Percentiles rank a stretch among this genome's conserved stretches.
Evolutionary conservation across 2,113 vertebrate genomes (phyloP).

Genomic region (Ancistrus triradiatus): DNA sequence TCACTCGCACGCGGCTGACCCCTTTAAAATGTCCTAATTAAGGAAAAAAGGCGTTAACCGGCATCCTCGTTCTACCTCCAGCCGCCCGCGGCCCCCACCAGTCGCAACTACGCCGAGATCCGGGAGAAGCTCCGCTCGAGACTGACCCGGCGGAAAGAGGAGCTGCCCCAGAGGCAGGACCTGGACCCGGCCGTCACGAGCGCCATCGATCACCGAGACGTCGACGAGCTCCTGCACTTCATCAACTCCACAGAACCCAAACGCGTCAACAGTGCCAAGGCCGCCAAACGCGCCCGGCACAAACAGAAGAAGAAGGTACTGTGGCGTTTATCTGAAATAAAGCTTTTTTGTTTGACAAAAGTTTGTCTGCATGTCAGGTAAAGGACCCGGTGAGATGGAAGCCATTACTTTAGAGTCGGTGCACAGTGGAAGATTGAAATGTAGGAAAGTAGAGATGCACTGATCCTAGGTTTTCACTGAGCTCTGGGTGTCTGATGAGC

Average conservation of each 20-base stretch:
- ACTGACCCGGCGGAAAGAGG: constrained; percentile 93
- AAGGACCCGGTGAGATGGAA: too few species aligned
- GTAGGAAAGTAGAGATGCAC: too few species aligned
- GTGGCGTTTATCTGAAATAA: too few species aligned
- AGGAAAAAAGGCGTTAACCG: background rate
- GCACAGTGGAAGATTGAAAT: too few species aligned
- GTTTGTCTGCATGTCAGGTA: too few species aligned
- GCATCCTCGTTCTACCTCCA: constrained; percentile 53
- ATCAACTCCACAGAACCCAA: constrained; percentile 97
- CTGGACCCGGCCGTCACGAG: constrained; percentile 74
- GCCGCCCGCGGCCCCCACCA: constrained; percentile 95
- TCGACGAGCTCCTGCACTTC: constrained; percentile 93
- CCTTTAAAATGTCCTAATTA: too few species aligned
- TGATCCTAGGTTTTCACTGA: too few species aligned
- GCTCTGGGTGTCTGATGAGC: too few species aligned
- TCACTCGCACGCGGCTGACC: background rate
- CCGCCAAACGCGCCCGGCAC: constrained; percentile 93
- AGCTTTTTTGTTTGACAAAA: too few species aligned
- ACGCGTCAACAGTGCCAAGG: constrained; percentile 93
- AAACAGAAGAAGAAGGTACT: constrained; percentile 98
- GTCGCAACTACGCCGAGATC: constrained; percentile 97
- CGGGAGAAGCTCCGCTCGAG: constrained; percentile 93
- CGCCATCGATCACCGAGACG: constrained; percentile 85
- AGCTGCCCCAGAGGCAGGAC: constrained; percentile 85
- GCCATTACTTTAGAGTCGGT: too few species aligned